A percentile compares a stretch with the other conserved stretches of the same genome.
phyloP scores from a whole-genome alignment of 2,113 vertebrate species.

The Oreotragus oreotragus region DNA sequence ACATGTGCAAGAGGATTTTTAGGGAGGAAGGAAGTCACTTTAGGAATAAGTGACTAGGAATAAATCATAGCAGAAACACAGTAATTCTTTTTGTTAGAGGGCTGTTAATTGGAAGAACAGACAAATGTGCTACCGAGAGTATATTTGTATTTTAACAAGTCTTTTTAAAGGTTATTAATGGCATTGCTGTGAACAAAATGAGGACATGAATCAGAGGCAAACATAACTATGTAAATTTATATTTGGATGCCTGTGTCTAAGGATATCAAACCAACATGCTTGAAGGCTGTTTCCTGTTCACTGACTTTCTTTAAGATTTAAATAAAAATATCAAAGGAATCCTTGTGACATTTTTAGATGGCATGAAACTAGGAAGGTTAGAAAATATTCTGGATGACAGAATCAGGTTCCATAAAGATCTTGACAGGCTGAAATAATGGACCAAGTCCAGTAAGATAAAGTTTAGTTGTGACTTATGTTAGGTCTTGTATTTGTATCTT shows the following conservation, averaged over 20 bases:
- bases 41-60: conserved; percentile 3
- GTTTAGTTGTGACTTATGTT: conserved; percentile 8
- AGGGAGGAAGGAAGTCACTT: background rate
- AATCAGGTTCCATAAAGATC: conserved; percentile 44
- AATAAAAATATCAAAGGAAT: conserved; percentile 54
- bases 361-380: background rate
- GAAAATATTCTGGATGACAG: conserved; percentile 49
- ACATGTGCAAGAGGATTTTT: background rate
- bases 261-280: conserved; percentile 15
- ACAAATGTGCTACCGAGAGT: background rate
- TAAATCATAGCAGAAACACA: background rate
- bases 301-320: conserved; percentile 45
- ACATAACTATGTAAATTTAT: conserved; percentile 50
- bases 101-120: background rate
- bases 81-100: background rate
- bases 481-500: background rate
- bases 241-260: conserved; percentile 34
- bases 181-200: background rate
- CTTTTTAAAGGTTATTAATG: conserved; percentile 43
- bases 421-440: background rate
- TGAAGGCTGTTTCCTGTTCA: conserved; percentile 53
- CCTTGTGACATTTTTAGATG: conserved; percentile 48
- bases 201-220: conserved; percentile 13
- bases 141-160: conserved; percentile 12
- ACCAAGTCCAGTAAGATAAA: background rate